phyloP scores from a whole-genome alignment of 30 jellyfish, hydroid and myxozoan genomes.

The Chironex yamaguchii region DNA sequence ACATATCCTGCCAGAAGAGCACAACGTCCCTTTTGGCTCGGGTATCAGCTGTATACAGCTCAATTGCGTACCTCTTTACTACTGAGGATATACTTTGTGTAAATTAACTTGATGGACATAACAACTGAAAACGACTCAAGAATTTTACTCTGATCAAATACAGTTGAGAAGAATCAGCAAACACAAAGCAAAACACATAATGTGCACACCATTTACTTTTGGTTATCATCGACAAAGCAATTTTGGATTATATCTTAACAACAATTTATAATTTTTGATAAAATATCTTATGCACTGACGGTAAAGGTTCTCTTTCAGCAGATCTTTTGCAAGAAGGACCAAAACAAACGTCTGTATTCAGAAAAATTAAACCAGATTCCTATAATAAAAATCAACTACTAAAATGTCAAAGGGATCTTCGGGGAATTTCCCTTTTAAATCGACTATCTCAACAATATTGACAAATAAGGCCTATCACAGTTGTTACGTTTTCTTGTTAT shows the following conservation, averaged over 20 bases:
- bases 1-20: conserved; percentile 17
- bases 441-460: no score
- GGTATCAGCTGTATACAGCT: conserved; percentile 25
- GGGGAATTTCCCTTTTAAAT: no score
- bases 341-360: conserved; percentile 29
- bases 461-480: no score
- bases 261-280: not conserved
- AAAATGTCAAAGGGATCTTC: not conserved
- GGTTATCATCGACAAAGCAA: no score
- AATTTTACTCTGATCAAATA: no score
- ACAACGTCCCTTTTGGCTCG: conserved; percentile 27
- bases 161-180: no score
- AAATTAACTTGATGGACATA: no score
- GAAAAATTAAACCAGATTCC: conserved; percentile 27
- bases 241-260: no score
- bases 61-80: conserved; percentile 18
- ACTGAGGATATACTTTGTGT: conserved; percentile 2
- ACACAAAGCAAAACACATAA: no score
- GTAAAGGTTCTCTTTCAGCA: conserved; percentile 17
- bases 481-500: no score
- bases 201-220: no score
- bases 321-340: conserved; percentile 25
- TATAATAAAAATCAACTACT: not conserved
- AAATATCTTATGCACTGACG: not conserved
- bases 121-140: no score